A percentile compares a stretch with the other conserved stretches of the same genome.
phyloP scores from a whole-genome alignment of 2,113 vertebrate genomes.

The Anhinga rufa region DNA sequence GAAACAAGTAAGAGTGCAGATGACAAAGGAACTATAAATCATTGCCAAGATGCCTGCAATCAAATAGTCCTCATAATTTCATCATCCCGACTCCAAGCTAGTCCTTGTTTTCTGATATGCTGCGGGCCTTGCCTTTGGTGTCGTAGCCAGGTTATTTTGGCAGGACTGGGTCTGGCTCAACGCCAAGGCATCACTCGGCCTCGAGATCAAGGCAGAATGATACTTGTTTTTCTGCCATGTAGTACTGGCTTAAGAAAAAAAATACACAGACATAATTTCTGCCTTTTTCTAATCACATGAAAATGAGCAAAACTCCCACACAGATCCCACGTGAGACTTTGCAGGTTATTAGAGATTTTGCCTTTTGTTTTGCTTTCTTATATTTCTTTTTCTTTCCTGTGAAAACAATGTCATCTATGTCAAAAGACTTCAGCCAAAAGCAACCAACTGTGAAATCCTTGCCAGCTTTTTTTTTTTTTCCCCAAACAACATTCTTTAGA shows the following conservation, averaged over 20 bases:
- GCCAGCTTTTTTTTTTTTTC: not conserved
- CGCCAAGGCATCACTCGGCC: not conserved
- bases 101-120: not conserved
- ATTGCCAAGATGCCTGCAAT: not conserved
- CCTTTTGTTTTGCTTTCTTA: not conserved
- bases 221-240: not conserved
- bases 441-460: not conserved
- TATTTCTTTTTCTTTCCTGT: not conserved
- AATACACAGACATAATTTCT: not conserved
- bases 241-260: not conserved
- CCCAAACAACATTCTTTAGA: not conserved
- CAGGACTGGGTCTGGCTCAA: not conserved
- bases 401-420: not conserved
- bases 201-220: not conserved
- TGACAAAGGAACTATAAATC: not conserved
- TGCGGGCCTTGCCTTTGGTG: not conserved
- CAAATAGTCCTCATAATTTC: not conserved
- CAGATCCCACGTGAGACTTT: not conserved
- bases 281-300: not conserved
- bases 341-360: not conserved
- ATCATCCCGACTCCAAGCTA: not conserved
- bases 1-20: not conserved
- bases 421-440: not conserved
- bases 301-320: not conserved
- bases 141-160: conserved; percentile 50